Percentiles rank a stretch among this genome's conserved stretches.
Conservation (phyloP, 1,140 invertebrate genomes). For the Globodera rostochiensis region DNA sequence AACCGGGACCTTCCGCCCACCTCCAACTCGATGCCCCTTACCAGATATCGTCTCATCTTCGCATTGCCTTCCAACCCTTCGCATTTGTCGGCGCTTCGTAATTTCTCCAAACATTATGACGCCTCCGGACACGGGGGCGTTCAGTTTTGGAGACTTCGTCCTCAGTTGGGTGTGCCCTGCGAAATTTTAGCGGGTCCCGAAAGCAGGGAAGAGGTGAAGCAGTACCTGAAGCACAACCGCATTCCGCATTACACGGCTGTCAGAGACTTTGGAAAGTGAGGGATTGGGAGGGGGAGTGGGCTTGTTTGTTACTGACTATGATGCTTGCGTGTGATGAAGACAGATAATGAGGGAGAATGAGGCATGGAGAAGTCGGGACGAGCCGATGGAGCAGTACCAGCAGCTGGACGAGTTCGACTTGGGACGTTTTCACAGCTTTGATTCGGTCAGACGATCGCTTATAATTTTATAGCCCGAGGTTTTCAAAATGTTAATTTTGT, state of each 20-base stretch:
- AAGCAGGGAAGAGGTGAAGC: not conserved
- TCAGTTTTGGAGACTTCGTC: conserved; percentile 21
- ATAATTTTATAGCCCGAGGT: no score
- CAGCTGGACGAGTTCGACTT: conserved; percentile 9
- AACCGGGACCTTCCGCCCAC: not conserved
- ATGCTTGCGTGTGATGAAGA: not conserved
- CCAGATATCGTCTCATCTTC: conserved; percentile 14
- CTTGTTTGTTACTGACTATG: not conserved
- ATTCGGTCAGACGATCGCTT: not conserved
- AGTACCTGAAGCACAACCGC: conserved; percentile 2
- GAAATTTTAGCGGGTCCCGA: conserved; percentile 22
- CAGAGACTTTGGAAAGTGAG: conserved; percentile 28
- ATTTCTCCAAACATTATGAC: conserved; percentile 3
- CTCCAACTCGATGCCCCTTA: not conserved
- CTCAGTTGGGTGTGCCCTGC: conserved; percentile 12
- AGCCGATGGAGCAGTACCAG: not conserved
- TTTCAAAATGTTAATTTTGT: no score
- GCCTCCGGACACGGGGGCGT: not conserved
- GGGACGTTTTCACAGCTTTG: conserved; percentile 9
- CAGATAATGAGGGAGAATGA: not conserved
- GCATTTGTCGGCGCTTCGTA: conserved; percentile 4
- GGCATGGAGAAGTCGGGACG: not conserved
- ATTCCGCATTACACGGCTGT: conserved; percentile 13
- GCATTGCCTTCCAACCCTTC: conserved; percentile 12
- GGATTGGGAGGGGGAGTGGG: not conserved